phyloP scores from a whole-genome alignment of 2,888 invertebrate species.

The Xylota segnis region DNA sequence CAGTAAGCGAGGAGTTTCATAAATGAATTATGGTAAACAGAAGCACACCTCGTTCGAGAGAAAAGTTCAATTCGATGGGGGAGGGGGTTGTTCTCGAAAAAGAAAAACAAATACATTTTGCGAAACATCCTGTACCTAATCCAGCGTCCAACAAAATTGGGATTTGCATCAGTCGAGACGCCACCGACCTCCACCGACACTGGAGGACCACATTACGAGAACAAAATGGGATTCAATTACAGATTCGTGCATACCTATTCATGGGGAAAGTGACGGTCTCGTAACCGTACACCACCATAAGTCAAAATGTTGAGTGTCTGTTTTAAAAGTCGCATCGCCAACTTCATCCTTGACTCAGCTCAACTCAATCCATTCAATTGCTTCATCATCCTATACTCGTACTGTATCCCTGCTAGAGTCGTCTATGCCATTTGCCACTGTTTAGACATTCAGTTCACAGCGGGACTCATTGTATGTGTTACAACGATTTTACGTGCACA shows the following conservation, averaged over 20 bases:
- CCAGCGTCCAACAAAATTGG: background rate
- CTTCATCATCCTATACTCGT: slow-evolving; percentile 72
- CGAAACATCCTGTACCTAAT: background rate
- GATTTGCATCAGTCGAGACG: slow-evolving; percentile 42
- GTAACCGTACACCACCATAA: slow-evolving; percentile 66
- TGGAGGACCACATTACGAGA: slow-evolving; percentile 54
- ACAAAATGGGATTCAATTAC: slow-evolving; percentile 74
- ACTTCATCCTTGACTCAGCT: slow-evolving; percentile 73
- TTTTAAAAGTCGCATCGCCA: slow-evolving; percentile 68
- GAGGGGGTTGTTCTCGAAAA: slow-evolving; percentile 1
- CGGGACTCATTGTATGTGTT: slow-evolving; percentile 76
- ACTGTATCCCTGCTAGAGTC: slow-evolving; percentile 70
- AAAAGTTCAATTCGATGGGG: background rate
- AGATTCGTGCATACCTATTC: slow-evolving; percentile 60
- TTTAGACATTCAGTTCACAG: slow-evolving; percentile 77
- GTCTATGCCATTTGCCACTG: slow-evolving; percentile 74
- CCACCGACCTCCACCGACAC: too few relatives aligned
- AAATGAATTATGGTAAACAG: too few relatives aligned
- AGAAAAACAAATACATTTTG: slow-evolving; percentile 3
- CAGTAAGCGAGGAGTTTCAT: too few relatives aligned
- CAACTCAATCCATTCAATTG: slow-evolving; percentile 76
- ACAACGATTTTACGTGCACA: slow-evolving; percentile 77
- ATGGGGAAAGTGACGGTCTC: slow-evolving; percentile 62
- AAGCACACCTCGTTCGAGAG: too few relatives aligned
- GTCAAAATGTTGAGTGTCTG: slow-evolving; percentile 72